Conservation (phyloP, 2,113 vertebrate species). For the Tamias sibiricus region DNA sequence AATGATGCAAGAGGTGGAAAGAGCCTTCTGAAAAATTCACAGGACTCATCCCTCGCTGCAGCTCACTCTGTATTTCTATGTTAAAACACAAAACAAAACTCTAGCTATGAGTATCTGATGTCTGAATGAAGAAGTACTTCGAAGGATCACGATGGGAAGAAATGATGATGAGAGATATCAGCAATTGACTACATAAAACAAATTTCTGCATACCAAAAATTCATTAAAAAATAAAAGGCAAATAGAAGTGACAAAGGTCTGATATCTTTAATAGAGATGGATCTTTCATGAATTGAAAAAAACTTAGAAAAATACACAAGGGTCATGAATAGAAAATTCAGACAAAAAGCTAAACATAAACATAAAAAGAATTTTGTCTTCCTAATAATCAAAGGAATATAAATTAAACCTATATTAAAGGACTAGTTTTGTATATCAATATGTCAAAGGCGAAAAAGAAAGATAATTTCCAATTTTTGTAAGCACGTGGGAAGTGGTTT, state of each 20-base stretch:
- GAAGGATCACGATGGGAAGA: constrained; percentile 46
- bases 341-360: constrained; percentile 23
- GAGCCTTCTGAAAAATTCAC: not conserved
- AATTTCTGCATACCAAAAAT: not conserved
- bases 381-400: constrained; percentile 63
- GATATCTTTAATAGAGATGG: constrained; percentile 46
- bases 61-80: not conserved
- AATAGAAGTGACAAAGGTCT: constrained; percentile 55
- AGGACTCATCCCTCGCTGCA: not conserved
- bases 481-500: not conserved
- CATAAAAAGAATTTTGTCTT: constrained; percentile 57
- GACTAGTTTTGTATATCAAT: not conserved
- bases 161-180: not conserved
- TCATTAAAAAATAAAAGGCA: constrained; percentile 73
- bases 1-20: constrained; percentile 71
- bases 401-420: constrained; percentile 58
- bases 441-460: constrained; percentile 23
- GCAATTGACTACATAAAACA: not conserved
- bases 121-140: not conserved
- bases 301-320: constrained; percentile 53
- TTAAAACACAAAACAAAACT: not conserved
- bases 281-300: constrained; percentile 57
- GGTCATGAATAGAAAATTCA: constrained; percentile 43
- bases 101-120: constrained; percentile 28
- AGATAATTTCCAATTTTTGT: not conserved